Base-by-base conservation (phyloP, 2,113 vertebrate species). In the Apteryx mantelli region DNA sequence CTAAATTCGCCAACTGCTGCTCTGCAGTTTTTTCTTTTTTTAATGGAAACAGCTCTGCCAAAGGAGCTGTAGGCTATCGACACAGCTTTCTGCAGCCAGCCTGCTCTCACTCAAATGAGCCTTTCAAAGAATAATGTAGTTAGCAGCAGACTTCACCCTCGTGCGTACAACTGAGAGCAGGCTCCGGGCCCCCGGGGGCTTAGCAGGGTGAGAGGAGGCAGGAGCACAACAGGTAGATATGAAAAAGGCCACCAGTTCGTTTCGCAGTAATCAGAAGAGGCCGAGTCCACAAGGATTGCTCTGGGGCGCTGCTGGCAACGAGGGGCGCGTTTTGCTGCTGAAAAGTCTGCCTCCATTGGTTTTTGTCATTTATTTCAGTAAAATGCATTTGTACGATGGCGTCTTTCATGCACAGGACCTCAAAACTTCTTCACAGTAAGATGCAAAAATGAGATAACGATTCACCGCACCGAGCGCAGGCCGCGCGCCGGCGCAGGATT, bases 1-100 rank as follows among this genome's bases (percentile, higher is more conserved):
- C 18, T 87, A 42, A 79, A 92, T 82, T 71, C 86, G 26, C 69
- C 70, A 69, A 40, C 44, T 66, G 58, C 77, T 38, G 44, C 34
- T 38, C 36, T 48, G 24, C 20, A 8, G 7, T 5, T 53, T 38
- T 71, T 85, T 61, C 16, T 71, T 56, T 13, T 80, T 44, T 93
- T 75, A 94, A 89, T 32, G 64, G 75, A 83, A 93, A 55, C 60
- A 83, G 53, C 64, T 81, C 61, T 66, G 25, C 86, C 30, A 25
- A 73, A 80, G 86, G 74, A 73, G 86, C 96, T 91, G 70, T 19
- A 89, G 91, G 95, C 91, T 79, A 95, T 73, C 26, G 1, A 60
- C 65, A 46, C 42, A 86, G 82, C 64, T 53, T 83, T 82, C 82
- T 79, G 64, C 74, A 94, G 90, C 64, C 58, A 93, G 61, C 11